phyloP scores from a whole-genome alignment of 2,797 vertebrate species.

The Botia kubotai region DNA sequence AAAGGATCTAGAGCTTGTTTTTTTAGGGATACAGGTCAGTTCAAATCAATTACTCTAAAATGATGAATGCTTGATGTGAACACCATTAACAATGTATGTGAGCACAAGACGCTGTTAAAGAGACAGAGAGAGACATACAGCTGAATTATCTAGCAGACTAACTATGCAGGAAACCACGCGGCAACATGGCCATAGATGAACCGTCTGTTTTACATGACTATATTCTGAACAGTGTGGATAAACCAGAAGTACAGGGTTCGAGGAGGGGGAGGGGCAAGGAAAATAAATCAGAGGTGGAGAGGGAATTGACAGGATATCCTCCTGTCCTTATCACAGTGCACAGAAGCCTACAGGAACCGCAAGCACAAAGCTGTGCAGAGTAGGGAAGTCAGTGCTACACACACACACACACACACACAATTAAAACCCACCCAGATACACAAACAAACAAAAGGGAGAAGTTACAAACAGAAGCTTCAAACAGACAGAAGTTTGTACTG shows the following conservation, averaged over 20 bases:
- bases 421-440: conserved; percentile 14
- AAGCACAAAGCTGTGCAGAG: conserved; percentile 47
- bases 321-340: conserved; percentile 61
- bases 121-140: not conserved
- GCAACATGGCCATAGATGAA: not conserved
- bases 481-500: not conserved
- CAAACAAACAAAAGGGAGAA: conserved; percentile 26
- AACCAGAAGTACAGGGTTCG: not conserved
- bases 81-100: not conserved
- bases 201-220: not conserved
- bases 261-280: conserved; percentile 9
- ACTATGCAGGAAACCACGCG: conserved; percentile 4
- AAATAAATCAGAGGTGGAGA: conserved; percentile 35
- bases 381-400: conserved; percentile 40
- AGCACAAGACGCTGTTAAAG: not conserved
- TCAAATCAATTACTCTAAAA: not conserved
- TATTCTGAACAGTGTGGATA: not conserved
- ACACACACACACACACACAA: too few species aligned
- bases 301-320: conserved; percentile 67
- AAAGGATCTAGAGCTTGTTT: not conserved
- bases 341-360: conserved; percentile 60
- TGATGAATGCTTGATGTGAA: not conserved
- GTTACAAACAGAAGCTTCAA: not conserved
- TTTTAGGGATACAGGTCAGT: not conserved
- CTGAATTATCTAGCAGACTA: not conserved